Conservation (phyloP, 1,140 invertebrate genomes). For the Habropoda laboriosa region DNA sequence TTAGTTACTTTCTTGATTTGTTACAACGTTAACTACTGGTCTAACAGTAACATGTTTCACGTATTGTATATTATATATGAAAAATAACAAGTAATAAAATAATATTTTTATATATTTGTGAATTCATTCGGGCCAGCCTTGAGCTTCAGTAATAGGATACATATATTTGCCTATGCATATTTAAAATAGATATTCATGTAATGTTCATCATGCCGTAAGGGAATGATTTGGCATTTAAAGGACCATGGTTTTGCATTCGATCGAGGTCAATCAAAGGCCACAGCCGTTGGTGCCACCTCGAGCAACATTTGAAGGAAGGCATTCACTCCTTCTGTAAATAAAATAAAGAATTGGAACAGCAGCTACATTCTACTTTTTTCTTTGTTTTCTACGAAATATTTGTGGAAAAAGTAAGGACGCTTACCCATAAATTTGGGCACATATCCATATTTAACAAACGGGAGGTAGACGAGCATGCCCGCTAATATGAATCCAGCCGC, state of each 20-base stretch:
- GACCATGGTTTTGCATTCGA: constrained; percentile 44
- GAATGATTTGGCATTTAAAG: constrained; percentile 73
- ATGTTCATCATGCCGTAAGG: constrained; percentile 66
- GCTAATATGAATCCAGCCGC: constrained; percentile 93
- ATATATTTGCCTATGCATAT: constrained; percentile 60
- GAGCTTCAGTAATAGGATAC: constrained; percentile 64
- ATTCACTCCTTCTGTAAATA: constrained; percentile 91
- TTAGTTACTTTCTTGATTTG: constrained; percentile 60
- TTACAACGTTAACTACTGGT: constrained; percentile 65
- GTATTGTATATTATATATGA: constrained; percentile 69
- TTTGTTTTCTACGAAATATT: constrained; percentile 23
- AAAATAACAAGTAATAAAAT: constrained; percentile 78
- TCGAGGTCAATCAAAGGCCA: constrained; percentile 85
- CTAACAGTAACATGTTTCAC: constrained; percentile 65
- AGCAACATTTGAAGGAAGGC: constrained; percentile 94
- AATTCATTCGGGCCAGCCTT: constrained; percentile 59
- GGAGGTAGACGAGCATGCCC: constrained; percentile 95
- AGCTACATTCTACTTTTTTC: constrained; percentile 19
- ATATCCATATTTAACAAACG: constrained; percentile 94
- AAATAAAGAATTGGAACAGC: neutral
- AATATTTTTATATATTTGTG: constrained; percentile 71
- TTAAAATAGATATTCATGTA: constrained; percentile 69
- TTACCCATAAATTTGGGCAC: constrained; percentile 92
- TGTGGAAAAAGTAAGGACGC: constrained; percentile 51
- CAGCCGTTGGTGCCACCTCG: constrained; percentile 94